phyloP scores from a whole-genome alignment of 2,888 invertebrate genomes.

The Cheilosia urbana region DNA sequence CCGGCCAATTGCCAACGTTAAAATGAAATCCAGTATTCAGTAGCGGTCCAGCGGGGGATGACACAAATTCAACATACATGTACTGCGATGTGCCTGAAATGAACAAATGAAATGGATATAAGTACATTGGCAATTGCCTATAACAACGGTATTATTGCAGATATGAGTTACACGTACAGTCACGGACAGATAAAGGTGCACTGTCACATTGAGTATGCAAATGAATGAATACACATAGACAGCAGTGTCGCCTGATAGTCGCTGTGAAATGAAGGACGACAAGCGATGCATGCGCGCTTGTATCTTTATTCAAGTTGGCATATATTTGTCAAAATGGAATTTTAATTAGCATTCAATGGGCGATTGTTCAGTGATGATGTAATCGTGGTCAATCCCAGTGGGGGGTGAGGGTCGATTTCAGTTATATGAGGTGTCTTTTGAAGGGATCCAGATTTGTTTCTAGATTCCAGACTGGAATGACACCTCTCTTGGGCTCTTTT shows the following conservation, averaged over 20 bases:
- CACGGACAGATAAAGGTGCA: conserved; percentile 53
- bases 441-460: no score
- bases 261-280: conserved; percentile 13
- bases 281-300: conserved; percentile 26
- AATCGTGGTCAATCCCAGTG: conserved; percentile 9
- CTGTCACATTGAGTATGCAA: conserved; percentile 56
- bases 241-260: conserved; percentile 16
- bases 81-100: conserved; percentile 90
- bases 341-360: conserved; percentile 60
- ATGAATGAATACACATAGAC: conserved; percentile 32
- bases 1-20: conserved; percentile 97
- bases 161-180: conserved; percentile 53
- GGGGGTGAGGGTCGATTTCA: no score
- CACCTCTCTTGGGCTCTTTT: no score
- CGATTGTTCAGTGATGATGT: conserved; percentile 36
- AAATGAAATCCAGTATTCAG: conserved; percentile 97
- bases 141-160: conserved; percentile 36
- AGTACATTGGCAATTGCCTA: background rate
- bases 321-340: conserved; percentile 65
- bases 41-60: conserved; percentile 94
- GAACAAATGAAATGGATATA: conserved; percentile 25
- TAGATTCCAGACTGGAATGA: no score
- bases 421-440: no score
- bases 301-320: conserved; percentile 32
- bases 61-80: conserved; percentile 94